Evolutionary conservation across 2,797 vertebrate genomes (phyloP), one percentile per base, ranked within the genome.

Genomic region (Helicolenus hilgendorfi): DNA sequence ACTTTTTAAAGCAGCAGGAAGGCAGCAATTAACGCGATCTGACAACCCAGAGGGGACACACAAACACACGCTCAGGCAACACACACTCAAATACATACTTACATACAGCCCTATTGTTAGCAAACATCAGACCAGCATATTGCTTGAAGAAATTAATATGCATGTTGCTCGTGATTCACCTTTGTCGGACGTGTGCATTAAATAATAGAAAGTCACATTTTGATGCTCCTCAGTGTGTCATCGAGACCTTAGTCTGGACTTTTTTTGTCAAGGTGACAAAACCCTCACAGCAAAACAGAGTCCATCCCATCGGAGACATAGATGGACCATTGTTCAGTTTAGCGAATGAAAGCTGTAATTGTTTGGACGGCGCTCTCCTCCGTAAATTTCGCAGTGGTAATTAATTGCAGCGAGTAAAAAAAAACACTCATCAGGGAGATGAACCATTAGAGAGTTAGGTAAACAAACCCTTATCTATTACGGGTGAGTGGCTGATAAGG

Each of bases 1-100:
- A 95, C 92, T 94, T 95, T 94, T 93, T 92, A 94, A 91, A 90
- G 83, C 90, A 89, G 92, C 88, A 69, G 92, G 89, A 94, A 93
- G 88, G 90, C 88, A 71, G 95, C 94, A 97, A 97, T 97, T 97
- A 96, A 95, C 90, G 68, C 88, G 89, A 94, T 89, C 83, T 95
- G 94, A 97, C 95, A 96, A 93, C 68, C 78, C 84, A 56, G 83
- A 91, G 87, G 87, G 81, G 89, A 91, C 84, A 72, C 79, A 72
- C 85, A 87, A 73, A 80, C 72, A 72, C 82, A 77, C 79, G 63
- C 4, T 15, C 26, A 33, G 35, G 33, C 15, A 11, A 80, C 35
- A 75, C 73, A 69, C 55, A 79, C 73, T 62, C 18, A 63, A 20
- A 70, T 22, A 53, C 31, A 72, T 24, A 22, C 27, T 13, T 67